Evolutionary conservation across 2,888 invertebrate species (phyloP).

Genomic region (Pherbina coryleti): DNA sequence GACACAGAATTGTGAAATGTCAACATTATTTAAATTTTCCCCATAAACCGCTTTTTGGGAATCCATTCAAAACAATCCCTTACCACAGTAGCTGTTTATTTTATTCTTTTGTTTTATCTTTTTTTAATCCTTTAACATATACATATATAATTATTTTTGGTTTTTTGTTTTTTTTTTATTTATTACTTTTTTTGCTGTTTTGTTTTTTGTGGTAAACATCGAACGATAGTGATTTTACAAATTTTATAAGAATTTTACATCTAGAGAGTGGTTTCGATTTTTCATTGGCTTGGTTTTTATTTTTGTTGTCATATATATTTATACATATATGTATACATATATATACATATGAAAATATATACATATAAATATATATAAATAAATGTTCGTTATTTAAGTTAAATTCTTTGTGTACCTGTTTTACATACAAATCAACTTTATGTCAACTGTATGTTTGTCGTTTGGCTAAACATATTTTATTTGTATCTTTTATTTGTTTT

Average conservation of each 20-base stretch:
- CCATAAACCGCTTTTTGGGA: too few relatives aligned
- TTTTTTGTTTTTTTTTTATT: conserved; percentile 1
- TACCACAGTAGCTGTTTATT: neutral
- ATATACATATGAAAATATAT: too few relatives aligned
- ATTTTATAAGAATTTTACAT: conserved; percentile 33
- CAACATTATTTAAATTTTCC: too few relatives aligned
- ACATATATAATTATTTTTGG: conserved; percentile 29
- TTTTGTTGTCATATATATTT: conserved; percentile 25
- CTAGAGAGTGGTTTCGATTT: conserved; percentile 28
- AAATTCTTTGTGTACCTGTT: conserved; percentile 9
- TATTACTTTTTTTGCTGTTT: neutral
- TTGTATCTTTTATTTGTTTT: neutral
- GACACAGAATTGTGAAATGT: too few relatives aligned
- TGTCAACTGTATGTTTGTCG: neutral
- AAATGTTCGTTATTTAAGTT: neutral
- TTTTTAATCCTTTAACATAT: conserved; percentile 37
- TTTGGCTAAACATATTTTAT: neutral
- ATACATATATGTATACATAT: conserved; percentile 16
- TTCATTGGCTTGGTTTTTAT: conserved; percentile 35
- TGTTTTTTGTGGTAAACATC: conserved; percentile 25
- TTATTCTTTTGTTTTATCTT: neutral
- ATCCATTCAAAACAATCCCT: too few relatives aligned
- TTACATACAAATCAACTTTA: neutral
- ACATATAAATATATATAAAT: conserved; percentile 9
- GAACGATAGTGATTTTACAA: conserved; percentile 34